Evolutionary conservation across 2,113 vertebrate species (phyloP).

Genomic region (Antigone vipio): DNA sequence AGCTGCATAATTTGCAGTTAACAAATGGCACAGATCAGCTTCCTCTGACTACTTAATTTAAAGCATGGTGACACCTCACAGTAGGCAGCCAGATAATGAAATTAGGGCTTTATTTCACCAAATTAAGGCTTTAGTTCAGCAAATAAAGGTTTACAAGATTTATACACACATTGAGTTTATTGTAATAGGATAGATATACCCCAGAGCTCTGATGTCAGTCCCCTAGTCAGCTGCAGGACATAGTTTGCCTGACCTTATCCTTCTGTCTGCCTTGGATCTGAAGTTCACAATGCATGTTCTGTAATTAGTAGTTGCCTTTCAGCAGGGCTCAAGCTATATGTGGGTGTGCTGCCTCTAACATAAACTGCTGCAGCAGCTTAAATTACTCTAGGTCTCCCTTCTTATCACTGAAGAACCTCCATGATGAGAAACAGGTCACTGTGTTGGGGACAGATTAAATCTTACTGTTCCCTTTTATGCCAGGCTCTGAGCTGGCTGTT

Average conservation of each 20-base stretch:
- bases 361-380: background rate
- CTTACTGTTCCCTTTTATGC: background rate
- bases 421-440: background rate
- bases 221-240: background rate
- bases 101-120: conserved; percentile 33
- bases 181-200: background rate
- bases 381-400: background rate
- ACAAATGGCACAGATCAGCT: background rate
- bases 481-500: background rate
- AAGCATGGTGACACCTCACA: conserved; percentile 18
- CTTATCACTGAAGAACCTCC: background rate
- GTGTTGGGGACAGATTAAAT: background rate
- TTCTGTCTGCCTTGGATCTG: background rate
- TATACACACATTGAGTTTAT: background rate
- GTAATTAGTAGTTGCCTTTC: background rate
- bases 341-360: background rate
- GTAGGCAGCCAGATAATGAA: conserved; percentile 39
- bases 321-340: background rate
- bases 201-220: conserved; percentile 6
- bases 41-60: conserved; percentile 34
- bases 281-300: background rate
- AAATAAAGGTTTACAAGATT: conserved; percentile 36
- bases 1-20: conserved; percentile 1
- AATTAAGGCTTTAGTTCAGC: background rate
- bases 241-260: background rate